Conservation (phyloP, 2,888 invertebrate genomes). For the Microplitis deprimator region DNA sequence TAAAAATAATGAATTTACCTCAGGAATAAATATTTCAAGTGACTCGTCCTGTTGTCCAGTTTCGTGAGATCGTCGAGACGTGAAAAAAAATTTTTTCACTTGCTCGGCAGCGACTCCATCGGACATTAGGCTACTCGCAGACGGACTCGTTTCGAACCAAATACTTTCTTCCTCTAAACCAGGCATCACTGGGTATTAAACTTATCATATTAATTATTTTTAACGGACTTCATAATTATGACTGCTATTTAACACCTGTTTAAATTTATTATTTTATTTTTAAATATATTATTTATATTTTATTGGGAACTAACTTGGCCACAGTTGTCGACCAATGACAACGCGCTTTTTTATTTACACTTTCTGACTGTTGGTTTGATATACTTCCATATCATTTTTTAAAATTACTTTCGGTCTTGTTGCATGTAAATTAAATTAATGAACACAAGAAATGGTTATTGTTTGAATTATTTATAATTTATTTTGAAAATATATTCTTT, state of each 20-base stretch:
- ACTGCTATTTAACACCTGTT: constrained; percentile 27
- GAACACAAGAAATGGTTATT: too few species aligned
- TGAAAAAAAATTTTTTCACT: constrained; percentile 88
- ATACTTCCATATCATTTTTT: not conserved
- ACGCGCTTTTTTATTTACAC: not conserved
- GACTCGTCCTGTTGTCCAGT: constrained; percentile 76
- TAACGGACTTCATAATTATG: constrained; percentile 54
- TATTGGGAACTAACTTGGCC: not conserved
- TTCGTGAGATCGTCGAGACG: constrained; percentile 75
- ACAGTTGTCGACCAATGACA: not conserved
- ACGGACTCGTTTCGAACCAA: constrained; percentile 64
- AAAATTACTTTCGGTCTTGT: too few species aligned
- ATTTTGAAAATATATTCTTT: too few species aligned
- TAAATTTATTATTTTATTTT: constrained; percentile 14
- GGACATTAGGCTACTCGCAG: constrained; percentile 74
- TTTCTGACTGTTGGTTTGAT: not conserved
- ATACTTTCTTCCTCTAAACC: constrained; percentile 66
- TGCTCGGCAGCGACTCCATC: constrained; percentile 77
- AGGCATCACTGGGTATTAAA: constrained; percentile 62
- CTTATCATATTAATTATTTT: constrained; percentile 51
- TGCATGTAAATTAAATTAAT: too few species aligned
- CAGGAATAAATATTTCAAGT: constrained; percentile 86
- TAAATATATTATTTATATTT: not conserved
- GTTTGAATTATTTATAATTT: too few species aligned
- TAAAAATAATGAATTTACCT: constrained; percentile 72